phyloP scores from a whole-genome alignment of 1,140 invertebrate genomes.

The Cheumatopsyche charites region DNA sequence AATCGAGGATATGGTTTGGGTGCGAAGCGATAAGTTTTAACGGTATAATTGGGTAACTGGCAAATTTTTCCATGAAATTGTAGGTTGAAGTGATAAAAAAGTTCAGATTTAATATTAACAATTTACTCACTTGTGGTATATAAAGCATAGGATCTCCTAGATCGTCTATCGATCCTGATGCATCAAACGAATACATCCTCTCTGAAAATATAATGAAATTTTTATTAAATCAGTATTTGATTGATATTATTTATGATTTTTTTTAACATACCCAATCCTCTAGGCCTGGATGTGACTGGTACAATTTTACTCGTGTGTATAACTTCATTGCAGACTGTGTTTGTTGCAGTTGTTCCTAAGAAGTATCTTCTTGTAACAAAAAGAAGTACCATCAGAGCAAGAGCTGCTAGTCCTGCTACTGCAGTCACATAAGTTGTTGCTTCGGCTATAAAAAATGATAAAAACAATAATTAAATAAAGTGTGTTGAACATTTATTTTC shows the following conservation, averaged over 20 bases:
- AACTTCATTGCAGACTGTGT: constrained; percentile 57
- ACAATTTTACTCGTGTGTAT: constrained; percentile 54
- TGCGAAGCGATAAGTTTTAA: too few species aligned
- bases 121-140: constrained; percentile 35
- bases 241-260: not conserved
- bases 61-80: too few species aligned
- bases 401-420: constrained; percentile 56
- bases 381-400: constrained; percentile 56
- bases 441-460: constrained; percentile 52
- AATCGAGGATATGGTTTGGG: too few species aligned
- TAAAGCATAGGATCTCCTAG: constrained; percentile 37
- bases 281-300: constrained; percentile 50
- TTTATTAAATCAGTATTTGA: not conserved
- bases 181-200: constrained; percentile 43
- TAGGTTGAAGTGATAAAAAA: too few species aligned
- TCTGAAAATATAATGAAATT: constrained; percentile 32
- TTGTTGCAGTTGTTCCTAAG: constrained; percentile 50
- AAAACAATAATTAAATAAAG: too few species aligned
- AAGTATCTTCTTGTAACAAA: constrained; percentile 58
- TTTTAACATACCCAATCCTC: constrained; percentile 38
- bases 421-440: constrained; percentile 60
- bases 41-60: too few species aligned
- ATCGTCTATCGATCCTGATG: constrained; percentile 38
- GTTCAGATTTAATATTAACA: too few species aligned
- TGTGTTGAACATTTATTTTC: too few species aligned